Base-by-base conservation (phyloP, 2,113 vertebrate species). In the Anguilla japonica region DNA sequence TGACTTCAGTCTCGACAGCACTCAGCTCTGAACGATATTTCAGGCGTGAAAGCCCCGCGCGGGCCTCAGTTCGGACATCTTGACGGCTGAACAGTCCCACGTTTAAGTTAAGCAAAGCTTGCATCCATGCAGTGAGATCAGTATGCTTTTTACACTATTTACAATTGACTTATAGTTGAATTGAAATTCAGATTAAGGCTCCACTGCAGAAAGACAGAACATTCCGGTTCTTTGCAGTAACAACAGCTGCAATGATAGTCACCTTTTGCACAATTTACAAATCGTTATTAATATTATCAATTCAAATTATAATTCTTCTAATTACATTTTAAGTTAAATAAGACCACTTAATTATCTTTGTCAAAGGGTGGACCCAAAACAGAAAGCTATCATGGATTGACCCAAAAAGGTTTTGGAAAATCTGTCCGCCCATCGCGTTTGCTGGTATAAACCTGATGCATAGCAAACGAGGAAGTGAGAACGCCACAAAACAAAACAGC, bases 121-220 rank as follows among this genome's bases (percentile, higher is more conserved):
- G 96, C 94, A 96, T 96, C 93, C 96, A 97, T 96, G 95, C 95
- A 96, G 96, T 96, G 95, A 95, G 94, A 95, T 96, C 91, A 94
- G 95, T 94, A 95, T 95, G 97, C 94, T 95, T 75, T 75, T 34
- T 97, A 97, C 96, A 97, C 95, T 98, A 98, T 98, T 95, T 98
- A 98, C 98, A 98, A 96, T 90, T 92, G 91, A 93, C 90, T 92
- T 90, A 88, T 94, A 93, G 93, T 92, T 94, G 91, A 92, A 92
- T 91, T 93, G 90, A 90, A 93, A 92, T 91, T 93, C 93, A 93
- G 93, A 92, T 96, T 96, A 96, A 95, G 94, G 95, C 94, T 94
- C 90, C 89, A 92, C 94, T 95, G 94, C 94, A 93, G 88, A 91
- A 87, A 83, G 90, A 84, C 84, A 89, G 83, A 88, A 84, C 56